phyloP scores from a whole-genome alignment of 2,888 invertebrate genomes.

The Xanthorhoe designata region DNA sequence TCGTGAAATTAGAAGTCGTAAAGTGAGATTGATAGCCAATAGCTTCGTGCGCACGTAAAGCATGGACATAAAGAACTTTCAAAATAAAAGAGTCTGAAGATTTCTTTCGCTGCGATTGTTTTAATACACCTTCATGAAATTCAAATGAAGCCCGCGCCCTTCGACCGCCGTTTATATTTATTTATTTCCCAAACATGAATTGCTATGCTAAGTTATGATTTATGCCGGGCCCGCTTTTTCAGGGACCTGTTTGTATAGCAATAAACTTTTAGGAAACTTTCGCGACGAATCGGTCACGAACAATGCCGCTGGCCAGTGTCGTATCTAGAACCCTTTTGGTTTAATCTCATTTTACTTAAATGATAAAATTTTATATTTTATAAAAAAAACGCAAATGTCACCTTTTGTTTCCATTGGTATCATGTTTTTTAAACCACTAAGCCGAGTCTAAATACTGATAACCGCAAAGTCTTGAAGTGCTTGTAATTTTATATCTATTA shows the following conservation, averaged over 20 bases:
- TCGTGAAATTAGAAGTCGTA: constrained; percentile 31
- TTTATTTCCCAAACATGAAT: constrained; percentile 71
- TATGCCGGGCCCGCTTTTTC: constrained; percentile 57
- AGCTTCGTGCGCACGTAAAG: constrained; percentile 30
- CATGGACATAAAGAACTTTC: constrained; percentile 27
- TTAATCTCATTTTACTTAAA: neutral
- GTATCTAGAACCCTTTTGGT: neutral
- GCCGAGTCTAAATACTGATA: too few relatives aligned
- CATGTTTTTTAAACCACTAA: too few relatives aligned
- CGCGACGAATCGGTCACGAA: constrained; percentile 48
- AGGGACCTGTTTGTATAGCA: constrained; percentile 63
- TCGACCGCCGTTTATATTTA: constrained; percentile 58
- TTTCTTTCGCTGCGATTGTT: constrained; percentile 61
- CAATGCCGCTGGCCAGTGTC: constrained; percentile 47
- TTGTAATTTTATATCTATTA: too few relatives aligned
- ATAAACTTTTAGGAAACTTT: constrained; percentile 64
- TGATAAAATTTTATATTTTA: too few relatives aligned
- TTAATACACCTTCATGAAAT: constrained; percentile 73
- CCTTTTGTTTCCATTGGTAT: too few relatives aligned
- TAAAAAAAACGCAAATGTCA: too few relatives aligned
- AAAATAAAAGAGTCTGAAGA: constrained; percentile 21
- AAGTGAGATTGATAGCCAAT: constrained; percentile 31
- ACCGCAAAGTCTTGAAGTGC: too few relatives aligned
- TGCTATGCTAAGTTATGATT: constrained; percentile 69
- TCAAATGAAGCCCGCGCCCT: constrained; percentile 64